Evolutionary conservation across 2,888 invertebrate genomes (phyloP).

Genomic region (Argyresthia albistria): DNA sequence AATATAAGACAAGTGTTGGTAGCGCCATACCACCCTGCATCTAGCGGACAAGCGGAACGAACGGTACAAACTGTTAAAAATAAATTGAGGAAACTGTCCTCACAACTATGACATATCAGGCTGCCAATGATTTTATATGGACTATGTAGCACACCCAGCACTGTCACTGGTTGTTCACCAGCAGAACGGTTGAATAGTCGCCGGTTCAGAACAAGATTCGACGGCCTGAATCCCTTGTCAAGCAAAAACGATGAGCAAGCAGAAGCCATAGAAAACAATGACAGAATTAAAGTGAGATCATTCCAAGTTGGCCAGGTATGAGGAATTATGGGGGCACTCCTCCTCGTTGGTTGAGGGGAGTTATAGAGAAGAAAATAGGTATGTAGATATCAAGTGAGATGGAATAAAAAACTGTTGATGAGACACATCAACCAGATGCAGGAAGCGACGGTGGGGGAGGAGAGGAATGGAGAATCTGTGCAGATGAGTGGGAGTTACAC

Average conservation of each 20-base stretch:
- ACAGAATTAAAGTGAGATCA: background rate
- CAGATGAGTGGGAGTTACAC: background rate
- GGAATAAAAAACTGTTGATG: background rate
- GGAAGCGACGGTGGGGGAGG: background rate
- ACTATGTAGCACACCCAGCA: conserved; percentile 7
- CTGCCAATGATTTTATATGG: conserved; percentile 9
- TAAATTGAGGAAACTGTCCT: conserved; percentile 2
- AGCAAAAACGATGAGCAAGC: background rate
- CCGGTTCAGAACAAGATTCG: background rate
- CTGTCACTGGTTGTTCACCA: conserved; percentile 8
- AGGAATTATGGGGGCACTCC: background rate
- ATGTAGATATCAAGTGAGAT: background rate
- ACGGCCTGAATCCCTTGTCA: background rate
- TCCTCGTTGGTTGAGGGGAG: background rate
- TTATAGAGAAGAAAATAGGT: background rate
- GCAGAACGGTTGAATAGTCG: conserved; percentile 4
- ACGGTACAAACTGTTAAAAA: conserved; percentile 7
- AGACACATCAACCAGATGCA: background rate
- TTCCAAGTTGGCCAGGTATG: background rate
- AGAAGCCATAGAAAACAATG: background rate
- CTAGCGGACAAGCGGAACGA: conserved; percentile 9
- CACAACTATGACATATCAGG: conserved; percentile 7
- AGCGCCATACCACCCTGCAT: conserved; percentile 10
- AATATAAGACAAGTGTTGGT: conserved; percentile 5
- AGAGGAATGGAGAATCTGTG: background rate